Conservation (phyloP, 1,140 invertebrate genomes). For the Hesperophylax magnus region DNA sequence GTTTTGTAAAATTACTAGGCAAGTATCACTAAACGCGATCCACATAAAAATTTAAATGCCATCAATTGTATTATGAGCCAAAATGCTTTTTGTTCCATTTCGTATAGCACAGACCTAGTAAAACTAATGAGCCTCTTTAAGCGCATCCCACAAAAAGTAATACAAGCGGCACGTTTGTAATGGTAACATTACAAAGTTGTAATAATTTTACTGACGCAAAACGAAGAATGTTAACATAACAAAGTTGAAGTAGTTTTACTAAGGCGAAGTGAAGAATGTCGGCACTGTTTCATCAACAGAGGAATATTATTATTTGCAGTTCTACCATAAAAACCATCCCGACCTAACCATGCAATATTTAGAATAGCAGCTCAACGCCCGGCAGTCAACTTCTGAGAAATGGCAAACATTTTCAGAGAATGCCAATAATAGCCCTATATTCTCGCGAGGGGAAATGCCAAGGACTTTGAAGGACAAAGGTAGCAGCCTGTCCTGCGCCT, state of each 20-base stretch:
- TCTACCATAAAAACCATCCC: background rate
- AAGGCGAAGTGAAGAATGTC: background rate
- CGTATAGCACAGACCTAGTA: too few species aligned
- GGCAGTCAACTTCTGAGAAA: conserved; percentile 21
- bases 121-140: too few species aligned
- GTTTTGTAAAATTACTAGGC: too few species aligned
- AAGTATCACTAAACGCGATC: too few species aligned
- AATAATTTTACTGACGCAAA: background rate
- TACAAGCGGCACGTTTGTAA: too few species aligned
- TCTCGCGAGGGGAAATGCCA: conserved; percentile 12
- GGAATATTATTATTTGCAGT: background rate
- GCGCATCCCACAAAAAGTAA: too few species aligned
- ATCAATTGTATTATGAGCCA: too few species aligned
- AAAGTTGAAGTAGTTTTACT: background rate
- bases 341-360: conserved; percentile 8
- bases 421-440: conserved; percentile 19
- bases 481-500: background rate
- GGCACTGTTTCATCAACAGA: background rate
- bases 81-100: too few species aligned
- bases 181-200: too few species aligned
- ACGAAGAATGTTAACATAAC: background rate
- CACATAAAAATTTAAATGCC: too few species aligned
- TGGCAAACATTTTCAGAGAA: conserved; percentile 28
- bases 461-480: conserved; percentile 6
- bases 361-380: background rate